phyloP scores from a whole-genome alignment of 2,113 vertebrate genomes.

The Pygathrix nemaeus region DNA sequence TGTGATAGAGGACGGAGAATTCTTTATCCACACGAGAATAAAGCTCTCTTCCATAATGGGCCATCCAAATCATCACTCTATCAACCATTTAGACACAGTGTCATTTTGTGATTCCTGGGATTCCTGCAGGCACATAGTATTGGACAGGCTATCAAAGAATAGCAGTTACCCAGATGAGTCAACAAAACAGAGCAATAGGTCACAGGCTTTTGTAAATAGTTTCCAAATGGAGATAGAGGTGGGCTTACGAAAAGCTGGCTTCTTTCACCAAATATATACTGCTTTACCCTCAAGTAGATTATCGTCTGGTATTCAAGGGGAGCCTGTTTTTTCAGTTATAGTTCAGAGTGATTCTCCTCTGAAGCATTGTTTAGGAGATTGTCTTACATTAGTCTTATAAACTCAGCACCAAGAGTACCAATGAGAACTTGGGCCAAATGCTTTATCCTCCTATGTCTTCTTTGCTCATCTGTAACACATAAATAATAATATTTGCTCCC shows the following conservation, averaged over 20 bases:
- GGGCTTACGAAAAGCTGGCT: not conserved
- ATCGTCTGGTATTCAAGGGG: not conserved
- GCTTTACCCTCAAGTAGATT: not conserved
- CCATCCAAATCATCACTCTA: not conserved
- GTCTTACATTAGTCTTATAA: not conserved
- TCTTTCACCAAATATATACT: not conserved
- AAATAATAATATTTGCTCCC: not conserved
- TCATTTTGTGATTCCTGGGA: not conserved
- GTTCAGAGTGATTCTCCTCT: not conserved
- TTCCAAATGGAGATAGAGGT: not conserved
- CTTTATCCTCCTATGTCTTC: not conserved
- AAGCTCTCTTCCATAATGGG: not conserved
- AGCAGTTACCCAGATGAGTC: not conserved
- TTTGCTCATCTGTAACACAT: not conserved
- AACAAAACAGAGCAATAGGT: not conserved
- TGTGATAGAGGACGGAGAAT: not conserved
- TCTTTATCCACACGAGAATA: not conserved
- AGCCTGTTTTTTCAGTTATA: not conserved
- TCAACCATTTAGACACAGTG: not conserved
- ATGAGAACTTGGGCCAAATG: not conserved
- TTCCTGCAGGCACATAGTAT: not conserved
- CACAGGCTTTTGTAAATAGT: not conserved
- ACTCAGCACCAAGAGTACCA: not conserved
- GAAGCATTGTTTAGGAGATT: not conserved
- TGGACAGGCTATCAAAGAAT: not conserved